Evolutionary conservation across 2,113 vertebrate species (phyloP), one percentile per base, ranked within the genome.

Genomic region (Heterotis niloticus): DNA sequence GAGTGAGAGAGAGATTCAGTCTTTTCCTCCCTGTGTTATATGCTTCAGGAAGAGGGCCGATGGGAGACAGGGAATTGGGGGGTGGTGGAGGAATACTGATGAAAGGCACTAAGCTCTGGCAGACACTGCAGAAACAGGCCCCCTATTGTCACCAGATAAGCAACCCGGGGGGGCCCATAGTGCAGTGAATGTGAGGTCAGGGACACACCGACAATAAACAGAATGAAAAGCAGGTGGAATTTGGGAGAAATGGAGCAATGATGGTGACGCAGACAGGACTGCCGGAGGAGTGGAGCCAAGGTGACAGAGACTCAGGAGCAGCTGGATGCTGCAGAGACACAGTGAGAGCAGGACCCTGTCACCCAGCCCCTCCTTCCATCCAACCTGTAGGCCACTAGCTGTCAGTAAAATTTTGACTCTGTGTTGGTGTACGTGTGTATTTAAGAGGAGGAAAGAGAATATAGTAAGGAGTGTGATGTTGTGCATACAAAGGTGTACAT

Each of bases 61-160:
- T 10, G 74, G 5, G 60, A 77, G 34, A 29, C 51, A 62, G 29
- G 17, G 65, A n/a, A 70, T 44, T 69, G 75, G 71, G 66, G 60
- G 60, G 69, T 83, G 83, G 84, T 79, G 74, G 81, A 82, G 68
- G 87, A 86, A 89, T 88, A 88, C 84, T 85, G 82, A 91, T 87
- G 85, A 81, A 71, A 10, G 76, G 78, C 65, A 84, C 83, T 86
- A 83, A 82, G 81, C 87, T 18, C 81, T 51, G 81, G 79, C 83
- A 76, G 83, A 84, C 75, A 81, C 81, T 51, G 81, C 87, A 28
- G 13, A 67, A 78, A 83, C 79, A 80, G 75, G 34, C 52, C n/a
- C 57, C 68, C 77, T 87, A 26, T 89, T 87, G 81, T 88, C 68
- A 13, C 18, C 0, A 67, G n/a, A 67, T 62, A 78, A 71, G 54